phyloP scores from a whole-genome alignment of 1,140 invertebrate genomes.

The Colletes gigas region DNA sequence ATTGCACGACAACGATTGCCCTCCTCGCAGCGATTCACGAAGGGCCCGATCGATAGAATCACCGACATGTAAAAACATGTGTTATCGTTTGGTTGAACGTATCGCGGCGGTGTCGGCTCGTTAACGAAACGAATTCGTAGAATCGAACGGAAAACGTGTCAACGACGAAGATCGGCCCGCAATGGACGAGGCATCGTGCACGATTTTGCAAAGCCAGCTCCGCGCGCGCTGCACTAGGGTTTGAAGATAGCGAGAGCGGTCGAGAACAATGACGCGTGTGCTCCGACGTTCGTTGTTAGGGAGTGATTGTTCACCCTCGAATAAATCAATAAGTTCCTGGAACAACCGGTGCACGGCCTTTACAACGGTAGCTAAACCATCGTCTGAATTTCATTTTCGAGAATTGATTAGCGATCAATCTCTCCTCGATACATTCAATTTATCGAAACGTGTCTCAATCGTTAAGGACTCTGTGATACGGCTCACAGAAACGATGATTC shows the following conservation, averaged over 20 bases:
- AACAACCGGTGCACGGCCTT: slow-evolving; percentile 42
- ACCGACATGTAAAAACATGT: too few species aligned
- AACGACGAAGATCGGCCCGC: slow-evolving; percentile 14
- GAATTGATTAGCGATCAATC: slow-evolving; percentile 7
- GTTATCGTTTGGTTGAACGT: too few species aligned
- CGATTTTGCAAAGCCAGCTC: slow-evolving; percentile 49
- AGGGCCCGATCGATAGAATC: too few species aligned
- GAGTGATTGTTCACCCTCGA: slow-evolving; percentile 64
- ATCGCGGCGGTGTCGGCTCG: too few species aligned
- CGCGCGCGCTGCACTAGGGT: slow-evolving; percentile 13
- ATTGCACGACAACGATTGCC: too few species aligned
- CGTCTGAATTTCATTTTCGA: slow-evolving; percentile 19
- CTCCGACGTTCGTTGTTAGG: slow-evolving; percentile 34
- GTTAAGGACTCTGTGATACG: too few species aligned
- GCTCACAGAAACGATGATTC: too few species aligned
- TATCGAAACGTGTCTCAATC: too few species aligned
- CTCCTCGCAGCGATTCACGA: too few species aligned
- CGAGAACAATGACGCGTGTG: slow-evolving; percentile 61
- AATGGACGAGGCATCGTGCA: slow-evolving; percentile 23
- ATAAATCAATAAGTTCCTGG: slow-evolving; percentile 73
- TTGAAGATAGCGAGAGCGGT: slow-evolving; percentile 59
- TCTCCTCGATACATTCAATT: too few species aligned
- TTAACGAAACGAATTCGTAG: too few species aligned
- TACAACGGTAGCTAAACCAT: slow-evolving; percentile 5
- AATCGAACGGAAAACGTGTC: too few species aligned